Evolutionary conservation across 2,888 invertebrate genomes (phyloP).

Genomic region (Clusia tigrina): DNA sequence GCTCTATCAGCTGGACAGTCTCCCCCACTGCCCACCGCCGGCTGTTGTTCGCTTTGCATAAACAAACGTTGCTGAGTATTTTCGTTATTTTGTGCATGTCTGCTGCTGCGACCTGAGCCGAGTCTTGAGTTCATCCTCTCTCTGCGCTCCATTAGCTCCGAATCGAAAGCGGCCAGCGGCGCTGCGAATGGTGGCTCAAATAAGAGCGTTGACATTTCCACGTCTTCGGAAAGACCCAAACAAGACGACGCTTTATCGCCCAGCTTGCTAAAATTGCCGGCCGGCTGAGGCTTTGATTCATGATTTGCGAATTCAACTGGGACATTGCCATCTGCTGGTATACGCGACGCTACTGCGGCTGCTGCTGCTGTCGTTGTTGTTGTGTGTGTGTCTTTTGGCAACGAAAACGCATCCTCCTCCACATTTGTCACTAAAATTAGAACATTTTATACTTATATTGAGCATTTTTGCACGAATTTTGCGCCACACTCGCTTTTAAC

Average conservation of each 20-base stretch:
- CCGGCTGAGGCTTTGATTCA: too few species aligned
- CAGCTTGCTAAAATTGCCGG: too few species aligned
- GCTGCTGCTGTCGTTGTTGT: too few species aligned
- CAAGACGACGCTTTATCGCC: slow-evolving; percentile 30
- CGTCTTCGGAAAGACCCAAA: slow-evolving; percentile 17
- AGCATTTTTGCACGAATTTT: too few species aligned
- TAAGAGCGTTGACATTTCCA: slow-evolving; percentile 8
- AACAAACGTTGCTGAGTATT: slow-evolving; percentile 33
- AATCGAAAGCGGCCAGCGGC: slow-evolving; percentile 48
- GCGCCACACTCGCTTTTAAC: too few species aligned
- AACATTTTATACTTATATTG: too few species aligned
- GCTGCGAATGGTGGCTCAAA: slow-evolving; percentile 47
- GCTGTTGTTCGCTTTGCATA: slow-evolving; percentile 38
- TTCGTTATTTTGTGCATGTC: slow-evolving; percentile 8
- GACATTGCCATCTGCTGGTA: too few species aligned
- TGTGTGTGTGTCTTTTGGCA: too few species aligned
- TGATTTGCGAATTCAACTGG: too few species aligned
- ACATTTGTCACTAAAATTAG: too few species aligned
- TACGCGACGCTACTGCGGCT: too few species aligned
- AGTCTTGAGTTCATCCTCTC: slow-evolving; percentile 24
- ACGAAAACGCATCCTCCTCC: too few species aligned
- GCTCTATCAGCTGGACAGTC: slow-evolving; percentile 17
- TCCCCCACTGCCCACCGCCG: slow-evolving; percentile 12
- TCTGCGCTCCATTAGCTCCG: slow-evolving; percentile 38
- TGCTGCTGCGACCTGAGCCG: slow-evolving; percentile 14